Conservation (phyloP, 2,888 invertebrate genomes). For the Pseudococcus longispinus region DNA sequence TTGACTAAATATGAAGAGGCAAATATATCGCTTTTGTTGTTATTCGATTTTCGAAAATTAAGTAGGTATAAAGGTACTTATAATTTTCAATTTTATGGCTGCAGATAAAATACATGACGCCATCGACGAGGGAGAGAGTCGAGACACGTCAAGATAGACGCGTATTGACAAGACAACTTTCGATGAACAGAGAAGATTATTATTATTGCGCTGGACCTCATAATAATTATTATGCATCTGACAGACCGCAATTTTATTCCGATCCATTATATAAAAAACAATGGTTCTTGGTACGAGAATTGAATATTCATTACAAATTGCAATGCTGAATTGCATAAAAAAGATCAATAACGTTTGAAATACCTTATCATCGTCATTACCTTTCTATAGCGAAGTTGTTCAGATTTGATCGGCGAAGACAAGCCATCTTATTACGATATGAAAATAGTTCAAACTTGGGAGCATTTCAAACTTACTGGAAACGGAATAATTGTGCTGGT, state of each 20-base stretch:
- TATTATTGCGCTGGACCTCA: background rate
- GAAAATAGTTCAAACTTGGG: conserved; percentile 86
- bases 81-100: background rate
- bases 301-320: no score
- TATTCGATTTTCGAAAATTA: background rate
- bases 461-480: conserved; percentile 85
- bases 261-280: background rate
- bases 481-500: conserved; percentile 94
- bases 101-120: background rate
- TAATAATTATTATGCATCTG: background rate
- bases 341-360: no score
- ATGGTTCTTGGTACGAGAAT: background rate
- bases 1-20: background rate
- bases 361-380: no score
- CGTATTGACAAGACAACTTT: background rate
- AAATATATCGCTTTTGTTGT: background rate
- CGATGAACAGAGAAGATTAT: background rate
- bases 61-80: background rate
- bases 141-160: background rate
- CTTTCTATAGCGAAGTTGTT: background rate
- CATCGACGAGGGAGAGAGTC: background rate
- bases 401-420: background rate
- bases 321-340: no score
- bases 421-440: conserved; percentile 69
- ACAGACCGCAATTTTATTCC: background rate